Evolutionary conservation across 2,888 invertebrate genomes (phyloP).

Genomic region (Polyploca ridens): DNA sequence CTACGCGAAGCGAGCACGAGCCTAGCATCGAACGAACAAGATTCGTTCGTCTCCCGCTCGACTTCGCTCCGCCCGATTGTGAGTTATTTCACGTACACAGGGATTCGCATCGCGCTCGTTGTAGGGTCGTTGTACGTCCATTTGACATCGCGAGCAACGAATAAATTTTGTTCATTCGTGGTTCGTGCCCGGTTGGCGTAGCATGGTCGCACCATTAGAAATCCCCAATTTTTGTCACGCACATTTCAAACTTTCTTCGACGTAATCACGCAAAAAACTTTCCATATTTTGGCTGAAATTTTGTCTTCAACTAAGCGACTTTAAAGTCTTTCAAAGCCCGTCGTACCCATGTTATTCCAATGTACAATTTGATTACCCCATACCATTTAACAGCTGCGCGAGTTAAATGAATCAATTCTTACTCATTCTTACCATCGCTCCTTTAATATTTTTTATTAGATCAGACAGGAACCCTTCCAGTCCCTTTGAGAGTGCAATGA

Average conservation of each 20-base stretch:
- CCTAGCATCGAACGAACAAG: too few relatives aligned
- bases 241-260: not conserved
- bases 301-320: not conserved
- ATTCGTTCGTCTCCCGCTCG: too few relatives aligned
- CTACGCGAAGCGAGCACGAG: too few relatives aligned
- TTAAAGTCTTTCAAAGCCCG: not conserved
- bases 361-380: constrained; percentile 16
- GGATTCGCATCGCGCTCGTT: too few relatives aligned
- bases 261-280: not conserved
- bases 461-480: not conserved
- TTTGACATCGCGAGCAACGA: too few relatives aligned
- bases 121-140: too few relatives aligned
- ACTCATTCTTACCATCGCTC: constrained; percentile 36
- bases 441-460: constrained; percentile 26
- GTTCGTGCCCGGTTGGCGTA: too few relatives aligned
- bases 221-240: not conserved
- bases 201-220: not conserved
- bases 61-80: too few relatives aligned
- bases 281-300: not conserved
- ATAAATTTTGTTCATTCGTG: too few relatives aligned
- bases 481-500: not conserved
- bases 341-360: not conserved
- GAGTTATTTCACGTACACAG: too few relatives aligned
- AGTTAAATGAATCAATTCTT: constrained; percentile 57
- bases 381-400: constrained; percentile 27